A percentile compares a stretch with the other conserved stretches of the same genome.
Conservation (phyloP, 2,113 vertebrate species). For the Muntiacus reevesi region DNA sequence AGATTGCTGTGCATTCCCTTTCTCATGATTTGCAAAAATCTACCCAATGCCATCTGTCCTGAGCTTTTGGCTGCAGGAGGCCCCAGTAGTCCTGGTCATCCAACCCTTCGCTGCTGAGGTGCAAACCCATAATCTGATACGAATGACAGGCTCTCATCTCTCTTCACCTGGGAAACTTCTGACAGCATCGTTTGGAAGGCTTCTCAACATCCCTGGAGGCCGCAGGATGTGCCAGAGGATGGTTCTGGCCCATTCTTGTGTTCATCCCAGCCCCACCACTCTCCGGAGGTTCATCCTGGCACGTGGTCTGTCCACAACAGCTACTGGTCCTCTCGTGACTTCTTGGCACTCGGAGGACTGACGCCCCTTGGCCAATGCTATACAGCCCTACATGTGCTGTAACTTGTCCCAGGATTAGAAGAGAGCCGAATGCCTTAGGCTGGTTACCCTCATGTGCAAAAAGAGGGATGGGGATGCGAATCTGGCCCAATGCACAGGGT, state of each 20-base stretch:
- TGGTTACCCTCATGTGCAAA: neutral
- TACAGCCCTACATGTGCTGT: neutral
- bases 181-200: no score
- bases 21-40: neutral
- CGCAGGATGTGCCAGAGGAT: rapidly evolving
- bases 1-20: neutral
- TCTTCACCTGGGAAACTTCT: neutral
- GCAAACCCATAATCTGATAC: neutral
- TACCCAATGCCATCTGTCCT: neutral
- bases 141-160: neutral
- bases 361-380: neutral
- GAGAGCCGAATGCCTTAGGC: rapidly evolving
- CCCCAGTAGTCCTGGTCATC: neutral
- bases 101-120: neutral
- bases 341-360: neutral
- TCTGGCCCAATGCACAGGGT: no score
- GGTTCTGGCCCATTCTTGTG: neutral
- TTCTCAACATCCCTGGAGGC: neutral
- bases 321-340: neutral
- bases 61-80: neutral
- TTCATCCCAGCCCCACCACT: neutral
- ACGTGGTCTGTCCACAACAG: neutral
- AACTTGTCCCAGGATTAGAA: neutral
- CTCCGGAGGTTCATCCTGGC: neutral
- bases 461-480: neutral